Conservation (phyloP, 2,888 invertebrate genomes). For the Mystacides longicornis region DNA sequence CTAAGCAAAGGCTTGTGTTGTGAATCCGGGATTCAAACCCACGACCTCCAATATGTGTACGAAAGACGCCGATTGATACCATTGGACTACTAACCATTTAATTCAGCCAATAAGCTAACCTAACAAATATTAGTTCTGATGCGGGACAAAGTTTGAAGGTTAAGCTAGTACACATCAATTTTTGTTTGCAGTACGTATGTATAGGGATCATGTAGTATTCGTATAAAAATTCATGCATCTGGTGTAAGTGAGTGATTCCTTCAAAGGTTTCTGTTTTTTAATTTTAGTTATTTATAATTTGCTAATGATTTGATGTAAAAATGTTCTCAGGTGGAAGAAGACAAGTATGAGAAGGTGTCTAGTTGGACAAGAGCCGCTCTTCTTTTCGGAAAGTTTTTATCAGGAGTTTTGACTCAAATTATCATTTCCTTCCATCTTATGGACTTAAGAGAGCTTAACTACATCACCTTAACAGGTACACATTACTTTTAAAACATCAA, state of each 20-base stretch:
- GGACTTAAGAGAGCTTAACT: slow-evolving; percentile 70
- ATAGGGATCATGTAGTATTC: too few relatives aligned
- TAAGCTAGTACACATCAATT: too few relatives aligned
- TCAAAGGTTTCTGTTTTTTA: neutral
- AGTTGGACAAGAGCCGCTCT: slow-evolving; percentile 79
- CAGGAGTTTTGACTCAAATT: slow-evolving; percentile 66
- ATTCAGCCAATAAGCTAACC: too few relatives aligned
- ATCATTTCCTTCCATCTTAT: slow-evolving; percentile 58
- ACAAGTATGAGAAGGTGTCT: slow-evolving; percentile 75
- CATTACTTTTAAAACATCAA: slow-evolving; percentile 11
- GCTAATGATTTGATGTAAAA: slow-evolving; percentile 50
- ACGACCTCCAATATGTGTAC: too few relatives aligned
- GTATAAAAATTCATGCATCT: too few relatives aligned
- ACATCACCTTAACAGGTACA: slow-evolving; percentile 65
- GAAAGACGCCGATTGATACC: too few relatives aligned
- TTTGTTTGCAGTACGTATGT: too few relatives aligned
- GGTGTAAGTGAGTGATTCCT: neutral
- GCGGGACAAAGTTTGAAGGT: too few relatives aligned
- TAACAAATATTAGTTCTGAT: too few relatives aligned
- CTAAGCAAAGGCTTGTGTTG: too few relatives aligned
- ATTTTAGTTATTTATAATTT: neutral
- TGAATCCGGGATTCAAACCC: too few relatives aligned
- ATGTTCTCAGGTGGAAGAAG: slow-evolving; percentile 67
- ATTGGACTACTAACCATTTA: too few relatives aligned
- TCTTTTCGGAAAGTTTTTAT: slow-evolving; percentile 69